Base-by-base conservation (phyloP, 92 coral and sea anemone species). In the Hydrozoanthus gracilis region DNA sequence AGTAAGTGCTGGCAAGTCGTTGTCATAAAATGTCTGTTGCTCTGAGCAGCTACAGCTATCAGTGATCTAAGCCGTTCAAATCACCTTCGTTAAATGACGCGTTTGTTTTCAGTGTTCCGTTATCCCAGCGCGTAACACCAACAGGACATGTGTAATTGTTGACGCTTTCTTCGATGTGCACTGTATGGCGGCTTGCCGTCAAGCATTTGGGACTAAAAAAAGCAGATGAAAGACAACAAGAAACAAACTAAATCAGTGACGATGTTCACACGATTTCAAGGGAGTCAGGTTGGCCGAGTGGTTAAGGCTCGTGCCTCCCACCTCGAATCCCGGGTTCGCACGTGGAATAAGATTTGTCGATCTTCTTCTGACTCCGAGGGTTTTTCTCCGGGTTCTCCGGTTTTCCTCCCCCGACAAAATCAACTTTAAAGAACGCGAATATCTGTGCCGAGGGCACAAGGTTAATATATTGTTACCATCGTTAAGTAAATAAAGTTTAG, bases 1-100 rank as follows among this genome's bases (percentile, higher is more conserved):
- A 27, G 2, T 27, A 27, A 27, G 39, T 27, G 39, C 2, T 27
- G 2, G 2, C 39, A 27, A 27, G 39, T 27, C 39, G 39, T 27
- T 27, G 39, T 27, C 39, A 27, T 27, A 27, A 27, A 27, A 27
- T 27, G 39, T 27, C 39, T 27, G 39, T 27, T 27, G 39, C 39
- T 8, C 8, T 45, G 20, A 45, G 18, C 16, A 44, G 77, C 7
- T 12, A 27, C 44, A 46, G 51, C 46, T 44, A 7, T 47, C 18
- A 72, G 6, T 20, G n/a, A 27, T 27, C 13, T 16, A 44, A 14
- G 6, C 44, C 6, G 46, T 8, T 8, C 51, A 55, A 76, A 15
- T 0, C 71, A 97, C 99, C 99, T 97, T 97, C 98, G 82, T 97
- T 97, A 75, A 90, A 97, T 6, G 99, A 95, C 10, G 98, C 91